These are phyloP conservation scores for Corythaixoides concolor DNA, from an alignment of 2,113 vertebrate species.

Conservation along the genomic window DNA sequence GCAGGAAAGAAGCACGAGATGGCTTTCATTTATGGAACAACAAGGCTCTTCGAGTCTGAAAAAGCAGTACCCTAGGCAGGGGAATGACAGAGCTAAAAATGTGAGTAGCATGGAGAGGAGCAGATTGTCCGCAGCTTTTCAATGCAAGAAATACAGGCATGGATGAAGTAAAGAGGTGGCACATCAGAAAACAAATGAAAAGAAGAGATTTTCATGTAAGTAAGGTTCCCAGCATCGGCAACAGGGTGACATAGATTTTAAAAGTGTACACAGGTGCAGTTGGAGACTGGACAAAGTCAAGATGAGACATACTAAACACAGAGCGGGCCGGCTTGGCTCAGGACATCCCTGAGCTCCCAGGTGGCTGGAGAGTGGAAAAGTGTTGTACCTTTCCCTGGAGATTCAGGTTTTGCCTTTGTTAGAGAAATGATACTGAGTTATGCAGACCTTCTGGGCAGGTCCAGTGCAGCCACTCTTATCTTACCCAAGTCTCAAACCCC, in stretches of 20 bases:
- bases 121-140: background rate
- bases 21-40: background rate
- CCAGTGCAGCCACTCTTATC: fast-evolving
- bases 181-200: background rate
- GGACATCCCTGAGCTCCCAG: background rate
- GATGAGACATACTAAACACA: background rate
- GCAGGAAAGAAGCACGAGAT: background rate
- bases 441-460: background rate
- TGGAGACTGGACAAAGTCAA: background rate
- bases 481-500: background rate
- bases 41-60: background rate
- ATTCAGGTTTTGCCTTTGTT: background rate
- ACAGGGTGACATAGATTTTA: background rate
- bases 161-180: background rate
- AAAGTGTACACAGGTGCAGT: fast-evolving
- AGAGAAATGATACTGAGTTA: background rate
- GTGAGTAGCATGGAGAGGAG: background rate
- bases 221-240: background rate
- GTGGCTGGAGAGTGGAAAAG: background rate
- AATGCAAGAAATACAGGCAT: background rate
- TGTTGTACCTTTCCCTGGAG: background rate
- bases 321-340: background rate
- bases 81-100: background rate
- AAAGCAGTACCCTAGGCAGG: background rate
- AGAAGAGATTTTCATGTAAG: background rate